Percentiles rank a stretch among this genome's conserved stretches.
These are phyloP conservation scores for Crotalus tigris DNA, from an alignment of 2,113 vertebrate species.

Conservation along the genomic window DNA sequence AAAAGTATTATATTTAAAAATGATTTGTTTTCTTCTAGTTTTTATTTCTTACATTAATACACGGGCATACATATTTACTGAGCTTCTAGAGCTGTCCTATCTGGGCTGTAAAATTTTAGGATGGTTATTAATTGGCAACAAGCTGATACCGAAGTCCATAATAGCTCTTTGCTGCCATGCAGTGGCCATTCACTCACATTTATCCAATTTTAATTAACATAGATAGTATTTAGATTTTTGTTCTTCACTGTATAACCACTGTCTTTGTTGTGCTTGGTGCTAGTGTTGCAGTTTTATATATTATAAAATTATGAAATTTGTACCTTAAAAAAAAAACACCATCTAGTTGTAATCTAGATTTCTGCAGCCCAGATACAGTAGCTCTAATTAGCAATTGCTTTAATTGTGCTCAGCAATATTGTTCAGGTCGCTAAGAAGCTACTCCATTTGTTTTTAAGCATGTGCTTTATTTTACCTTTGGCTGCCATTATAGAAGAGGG, in stretches of 20 bases:
- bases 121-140: neutral
- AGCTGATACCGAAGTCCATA: neutral
- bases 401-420: neutral
- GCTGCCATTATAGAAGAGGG: neutral
- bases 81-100: neutral
- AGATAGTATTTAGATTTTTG: neutral
- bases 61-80: neutral
- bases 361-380: neutral
- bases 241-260: neutral
- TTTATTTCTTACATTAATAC: neutral
- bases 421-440: neutral
- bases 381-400: neutral
- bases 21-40: neutral
- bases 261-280: neutral
- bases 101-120: neutral
- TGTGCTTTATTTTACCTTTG: conserved; percentile 3
- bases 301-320: neutral
- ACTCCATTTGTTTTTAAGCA: neutral
- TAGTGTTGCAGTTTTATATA: neutral
- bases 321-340: neutral
- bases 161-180: neutral
- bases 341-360: neutral
- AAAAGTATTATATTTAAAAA: neutral
- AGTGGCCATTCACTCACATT: neutral
- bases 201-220: neutral